Evolutionary conservation across 2,797 vertebrate species (phyloP), one percentile per base, ranked within the genome.

Genomic region (Tokudaia muenninki): DNA sequence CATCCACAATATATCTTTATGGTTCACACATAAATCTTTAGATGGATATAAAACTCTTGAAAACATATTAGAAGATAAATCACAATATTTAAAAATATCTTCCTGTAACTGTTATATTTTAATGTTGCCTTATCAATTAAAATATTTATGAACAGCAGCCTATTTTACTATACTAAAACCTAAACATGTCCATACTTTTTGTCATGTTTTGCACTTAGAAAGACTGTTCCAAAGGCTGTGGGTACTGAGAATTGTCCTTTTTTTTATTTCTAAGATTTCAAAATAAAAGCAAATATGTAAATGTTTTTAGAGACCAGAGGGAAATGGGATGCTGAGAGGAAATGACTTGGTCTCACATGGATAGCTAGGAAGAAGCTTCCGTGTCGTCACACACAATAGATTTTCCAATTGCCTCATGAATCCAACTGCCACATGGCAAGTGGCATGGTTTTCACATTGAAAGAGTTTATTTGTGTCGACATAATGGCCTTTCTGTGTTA

Each of bases 351-450:
- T 80, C 44, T 96, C 37, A n/a, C 29, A 12, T 0, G 50, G 74
- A 65, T 44, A 67, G 55, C 74, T 41, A 8, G 87, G 63, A 93
- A 78, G 77, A 86, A n/a, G 16, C 47, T 59, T 57, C 17, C 1
- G 4, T 16, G 50, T 86, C 0, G 7, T 91, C 92, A 91, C 74
- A 88, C 77, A 70, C 74, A 80, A 41, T 92, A 93, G 74, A 63
- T 70, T 95, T 96, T 47, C 65, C 19, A 74, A 41, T 41, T 94
- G 50, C 11, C 74, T 65, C 57, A 44, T 94, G 96, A 96, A 89
- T 91, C 86, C 75, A 34, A 65, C 22, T 77, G 92, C 77, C 91
- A 81, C 84, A 67, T 52, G 83, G 92, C 14, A 90, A 63, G 37
- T 87, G 67, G 24, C 80, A n/a, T 90, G 83, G 55, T 88, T 90